Percentiles rank a stretch among this genome's conserved stretches.
These are phyloP conservation scores for Lanistes nyassanus DNA, from an alignment of 1,140 invertebrate genomes.

Conservation along the genomic window DNA sequence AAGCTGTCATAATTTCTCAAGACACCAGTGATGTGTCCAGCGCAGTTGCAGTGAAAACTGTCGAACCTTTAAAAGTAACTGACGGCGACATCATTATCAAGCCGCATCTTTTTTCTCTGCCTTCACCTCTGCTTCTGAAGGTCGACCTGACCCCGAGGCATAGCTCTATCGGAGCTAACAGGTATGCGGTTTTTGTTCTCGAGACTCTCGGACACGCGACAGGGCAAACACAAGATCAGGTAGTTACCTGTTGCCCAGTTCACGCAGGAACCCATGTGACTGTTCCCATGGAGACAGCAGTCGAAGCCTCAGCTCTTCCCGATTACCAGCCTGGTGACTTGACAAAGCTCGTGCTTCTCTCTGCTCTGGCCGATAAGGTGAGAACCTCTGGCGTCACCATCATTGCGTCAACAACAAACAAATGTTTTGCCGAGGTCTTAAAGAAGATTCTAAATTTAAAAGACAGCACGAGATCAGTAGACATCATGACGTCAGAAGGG, in stretches of 20 bases:
- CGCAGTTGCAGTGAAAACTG: no score
- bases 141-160: background rate
- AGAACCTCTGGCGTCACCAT: background rate
- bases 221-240: no score
- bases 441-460: slow-evolving; percentile 3
- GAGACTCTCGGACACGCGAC: slow-evolving; percentile 11
- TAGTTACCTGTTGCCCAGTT: slow-evolving; percentile 15
- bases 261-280: slow-evolving; percentile 13
- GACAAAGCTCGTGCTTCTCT: slow-evolving; percentile 7
- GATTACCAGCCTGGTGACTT: slow-evolving; percentile 23
- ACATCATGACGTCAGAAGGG: slow-evolving; percentile 13
- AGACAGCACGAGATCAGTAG: background rate
- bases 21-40: no score
- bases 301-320: slow-evolving; percentile 13
- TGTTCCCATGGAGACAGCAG: background rate
- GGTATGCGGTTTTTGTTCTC: slow-evolving; percentile 16
- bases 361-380: background rate
- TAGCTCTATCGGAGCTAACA: slow-evolving; percentile 6
- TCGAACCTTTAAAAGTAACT: no score
- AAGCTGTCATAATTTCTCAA: no score
- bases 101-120: no score
- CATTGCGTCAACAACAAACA: slow-evolving; percentile 1
- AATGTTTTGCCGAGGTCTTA: slow-evolving; percentile 1
- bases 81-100: no score
- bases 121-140: no score